Conservation (phyloP, 2,797 vertebrate genomes). For the Ctenopoma kingsleyae region DNA sequence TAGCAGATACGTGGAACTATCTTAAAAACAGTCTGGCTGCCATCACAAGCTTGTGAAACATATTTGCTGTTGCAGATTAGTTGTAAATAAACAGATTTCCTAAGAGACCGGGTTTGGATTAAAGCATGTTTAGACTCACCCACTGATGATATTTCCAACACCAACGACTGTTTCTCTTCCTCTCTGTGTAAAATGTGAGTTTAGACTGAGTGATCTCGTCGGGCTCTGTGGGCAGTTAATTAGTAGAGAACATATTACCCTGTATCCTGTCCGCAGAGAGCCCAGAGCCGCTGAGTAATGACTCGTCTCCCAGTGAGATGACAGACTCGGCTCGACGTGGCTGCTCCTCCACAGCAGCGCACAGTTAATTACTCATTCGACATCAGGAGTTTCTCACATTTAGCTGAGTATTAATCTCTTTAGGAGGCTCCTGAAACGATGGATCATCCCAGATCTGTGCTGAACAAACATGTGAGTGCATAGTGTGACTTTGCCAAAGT, state of each 20-base stretch:
- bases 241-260: not conserved
- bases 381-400: constrained; percentile 1
- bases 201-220: not conserved
- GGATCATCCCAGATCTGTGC: not conserved
- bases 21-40: too few relatives aligned
- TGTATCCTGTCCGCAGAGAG: not conserved
- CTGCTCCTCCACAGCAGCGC: not conserved
- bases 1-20: too few relatives aligned
- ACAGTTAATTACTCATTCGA: not conserved
- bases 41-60: too few relatives aligned
- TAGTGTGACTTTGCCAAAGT: not conserved
- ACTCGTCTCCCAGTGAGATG: constrained; percentile 8
- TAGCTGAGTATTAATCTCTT: constrained; percentile 6
- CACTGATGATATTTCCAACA: too few relatives aligned
- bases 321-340: not conserved
- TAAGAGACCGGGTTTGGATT: too few relatives aligned
- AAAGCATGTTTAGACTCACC: too few relatives aligned
- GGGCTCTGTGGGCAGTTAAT: not conserved
- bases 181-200: not conserved
- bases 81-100: too few relatives aligned
- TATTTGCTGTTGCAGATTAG: too few relatives aligned
- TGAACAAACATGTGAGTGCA: not conserved
- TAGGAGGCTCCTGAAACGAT: not conserved
- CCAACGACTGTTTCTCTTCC: too few relatives aligned
- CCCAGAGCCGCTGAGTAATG: constrained; percentile 9